Evolutionary conservation across 2,113 vertebrate species (phyloP).

Genomic region (Corythornis madagascariensis): DNA sequence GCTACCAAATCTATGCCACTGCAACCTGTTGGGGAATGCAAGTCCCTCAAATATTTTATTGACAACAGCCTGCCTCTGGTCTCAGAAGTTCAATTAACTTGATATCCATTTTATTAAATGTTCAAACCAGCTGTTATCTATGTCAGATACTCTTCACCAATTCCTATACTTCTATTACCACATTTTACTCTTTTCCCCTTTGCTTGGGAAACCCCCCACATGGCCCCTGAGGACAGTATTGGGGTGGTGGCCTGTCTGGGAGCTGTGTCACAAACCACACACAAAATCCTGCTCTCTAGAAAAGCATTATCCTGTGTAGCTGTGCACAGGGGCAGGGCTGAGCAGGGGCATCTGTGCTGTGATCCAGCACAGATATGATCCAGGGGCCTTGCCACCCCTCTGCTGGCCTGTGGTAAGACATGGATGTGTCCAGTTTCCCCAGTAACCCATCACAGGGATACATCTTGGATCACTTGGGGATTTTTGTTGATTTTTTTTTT

Average conservation of each 20-base stretch:
- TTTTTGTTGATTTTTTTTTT: not conserved
- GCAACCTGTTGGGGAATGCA: not conserved
- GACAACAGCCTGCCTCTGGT: not conserved
- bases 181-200: not conserved
- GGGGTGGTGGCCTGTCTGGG: not conserved
- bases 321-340: not conserved
- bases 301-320: not conserved
- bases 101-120: not conserved
- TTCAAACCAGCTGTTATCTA: not conserved
- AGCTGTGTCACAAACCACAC: not conserved
- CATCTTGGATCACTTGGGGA: fast-evolving
- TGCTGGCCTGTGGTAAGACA: not conserved
- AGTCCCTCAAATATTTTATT: not conserved
- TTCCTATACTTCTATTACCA: not conserved
- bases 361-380: not conserved
- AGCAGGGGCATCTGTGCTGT: fast-evolving
- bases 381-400: not conserved
- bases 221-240: fast-evolving
- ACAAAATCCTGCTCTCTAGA: not conserved
- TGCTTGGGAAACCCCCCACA: fast-evolving
- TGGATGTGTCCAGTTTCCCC: fast-evolving
- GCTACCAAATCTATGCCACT: not conserved
- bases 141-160: not conserved
- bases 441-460: not conserved
- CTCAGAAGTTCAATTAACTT: not conserved